Base-by-base conservation (phyloP, 2,797 vertebrate genomes). In the Triplophysa yarkandensis region DNA sequence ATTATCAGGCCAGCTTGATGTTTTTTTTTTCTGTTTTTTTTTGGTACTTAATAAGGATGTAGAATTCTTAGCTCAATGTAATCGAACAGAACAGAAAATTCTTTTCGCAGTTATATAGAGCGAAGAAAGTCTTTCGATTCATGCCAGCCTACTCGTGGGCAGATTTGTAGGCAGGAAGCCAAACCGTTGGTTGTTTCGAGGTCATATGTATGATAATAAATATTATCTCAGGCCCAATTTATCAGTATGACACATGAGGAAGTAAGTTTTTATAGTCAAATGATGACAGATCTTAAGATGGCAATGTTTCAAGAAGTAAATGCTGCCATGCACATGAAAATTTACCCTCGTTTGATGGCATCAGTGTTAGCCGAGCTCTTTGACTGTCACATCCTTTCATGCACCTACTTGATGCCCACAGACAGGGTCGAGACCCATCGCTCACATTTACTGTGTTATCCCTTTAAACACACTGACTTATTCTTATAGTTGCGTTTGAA, bases 201-300 rank as follows among this genome's bases (percentile, higher is more conserved):
- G 17, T 27, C 39, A n/a, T 23, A 63, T 6, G 43, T 62, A 9
- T 0, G 6, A 6, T 11, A 65, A n/a, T 32, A 11, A 44, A 74
- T 23, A 65, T 55, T 65, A 23, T 74, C 19, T 44, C 57, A 65
- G 71, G 57, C 71, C 71, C 62, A 74, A 9, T 74, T 65, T 32
- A 46, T 19, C 50, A 23, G 17, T 17, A 13, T 43, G 50, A n/a
- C 34, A 32, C 60, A 36, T 7, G 25, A 74, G 62, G 19, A 74
- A 74, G 62, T 39, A 44, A 4, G 50, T n/a, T 44, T 65, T 65
- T 23, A 44, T 7, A 36, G 25, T 57, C 0, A 50, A 57, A 8
- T 44, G 61, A 74, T 74, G 36, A 74, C 36, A 46, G 19, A 4
- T 43, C 61, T 73, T 8, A 65, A 65, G 61, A 46, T 55, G 71